Base-by-base conservation (phyloP, 1,140 invertebrate genomes). In the Drosophila willistoni region DNA sequence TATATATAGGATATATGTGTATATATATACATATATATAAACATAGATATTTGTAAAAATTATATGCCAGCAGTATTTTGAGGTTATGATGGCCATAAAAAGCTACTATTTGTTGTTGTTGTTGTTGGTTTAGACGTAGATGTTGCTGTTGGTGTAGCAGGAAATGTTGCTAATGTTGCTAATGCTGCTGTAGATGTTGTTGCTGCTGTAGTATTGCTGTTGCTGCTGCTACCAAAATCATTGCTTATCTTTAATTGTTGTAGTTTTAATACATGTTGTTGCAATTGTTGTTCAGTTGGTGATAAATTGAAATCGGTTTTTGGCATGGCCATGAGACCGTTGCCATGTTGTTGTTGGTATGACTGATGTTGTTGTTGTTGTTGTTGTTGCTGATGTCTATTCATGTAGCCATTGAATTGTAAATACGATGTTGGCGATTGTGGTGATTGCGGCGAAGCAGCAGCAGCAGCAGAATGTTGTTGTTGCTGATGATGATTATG, bases 81-180 rank as follows among this genome's bases (percentile, higher is more conserved):
- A 63, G 82, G 75, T 73, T 82, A 86, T 86, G 83, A 77, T 41
- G 47, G 83, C 83, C 83, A 87, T 61, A 87, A 47, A 34, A 67
- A 82, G 68, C 47, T 59, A 51, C 62, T 62, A 67, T 69, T 81
- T 47, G 69, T 25, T 66, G 62, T 22, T 64, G 61, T 14, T 44
- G 22, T 25, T 25, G 22, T 25, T 4, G 33, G 1, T 36, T 51
- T 51, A 51, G 17, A 17, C 17, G 44, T 51, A 22, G 44, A 47
- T 47, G 14, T 47, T 47, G 14, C 19, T 47, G 14, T 47, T 14
- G 14, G 0, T 47, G 25, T 55, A 57, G 63, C n/a, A 39, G 36
- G 12, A 10, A 39, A 39, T 39, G 55, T 22, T 44, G 73, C 22
- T 60, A 64, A 2, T 56, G 64, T 25, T 64, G 68, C 14, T 12